A percentile compares a stretch with the other conserved stretches of the same genome.
phyloP scores from a whole-genome alignment of 2,888 invertebrate species.

The Apamea sordens region DNA sequence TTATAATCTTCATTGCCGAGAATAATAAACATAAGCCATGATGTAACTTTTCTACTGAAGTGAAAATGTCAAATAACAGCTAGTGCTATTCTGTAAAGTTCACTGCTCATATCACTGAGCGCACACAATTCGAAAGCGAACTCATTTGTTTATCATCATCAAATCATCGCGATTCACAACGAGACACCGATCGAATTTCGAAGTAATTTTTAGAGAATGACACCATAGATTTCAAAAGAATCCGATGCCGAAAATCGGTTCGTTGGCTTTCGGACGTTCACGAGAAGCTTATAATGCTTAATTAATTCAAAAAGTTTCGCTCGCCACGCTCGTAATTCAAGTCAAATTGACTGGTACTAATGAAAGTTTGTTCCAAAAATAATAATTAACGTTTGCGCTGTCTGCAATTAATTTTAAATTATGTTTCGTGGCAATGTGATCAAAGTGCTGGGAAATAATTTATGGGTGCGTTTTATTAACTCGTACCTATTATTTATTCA shows the following conservation, averaged over 20 bases:
- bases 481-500: conserved; percentile 1
- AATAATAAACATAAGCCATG: neutral
- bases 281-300: conserved; percentile 15
- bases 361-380: conserved; percentile 54
- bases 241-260: neutral
- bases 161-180: no score
- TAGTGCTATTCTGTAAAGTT: neutral
- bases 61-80: neutral
- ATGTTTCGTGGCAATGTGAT: conserved; percentile 45
- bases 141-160: neutral
- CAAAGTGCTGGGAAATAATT: conserved; percentile 29
- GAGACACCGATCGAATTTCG: neutral
- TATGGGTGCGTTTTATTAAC: conserved; percentile 5
- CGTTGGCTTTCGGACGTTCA: neutral
- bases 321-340: conserved; percentile 55
- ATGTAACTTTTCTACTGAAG: neutral
- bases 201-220: neutral
- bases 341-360: conserved; percentile 58
- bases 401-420: conserved; percentile 56
- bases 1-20: neutral
- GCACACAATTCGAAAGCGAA: neutral
- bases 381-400: conserved; percentile 40
- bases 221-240: neutral
- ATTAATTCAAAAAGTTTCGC: conserved; percentile 47
- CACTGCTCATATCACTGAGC: neutral